Percentiles rank a stretch among this genome's conserved stretches.
phyloP scores from a whole-genome alignment of 2,113 vertebrate species.

The Acrocephalus arundinaceus region DNA sequence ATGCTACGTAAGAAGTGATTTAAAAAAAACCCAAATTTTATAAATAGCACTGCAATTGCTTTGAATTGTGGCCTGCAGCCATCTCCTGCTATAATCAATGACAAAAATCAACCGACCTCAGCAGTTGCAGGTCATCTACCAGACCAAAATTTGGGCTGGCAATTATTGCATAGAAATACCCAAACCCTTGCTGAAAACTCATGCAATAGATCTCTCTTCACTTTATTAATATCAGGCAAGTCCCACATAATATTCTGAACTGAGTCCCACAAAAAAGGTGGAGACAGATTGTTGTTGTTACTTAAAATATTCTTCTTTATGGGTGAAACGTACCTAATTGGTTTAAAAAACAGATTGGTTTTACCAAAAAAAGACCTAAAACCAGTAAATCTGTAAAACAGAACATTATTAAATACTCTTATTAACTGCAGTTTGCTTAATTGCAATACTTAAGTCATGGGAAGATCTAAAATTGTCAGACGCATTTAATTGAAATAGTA shows the following conservation, averaged over 20 bases:
- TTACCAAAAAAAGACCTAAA: not conserved
- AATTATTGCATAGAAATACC: not conserved
- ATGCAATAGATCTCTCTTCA: not conserved
- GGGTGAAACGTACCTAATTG: not conserved
- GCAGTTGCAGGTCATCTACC: not conserved
- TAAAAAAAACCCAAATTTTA: not conserved
- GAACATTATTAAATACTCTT: not conserved
- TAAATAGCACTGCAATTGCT: not conserved
- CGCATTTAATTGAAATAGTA: conserved; percentile 47
- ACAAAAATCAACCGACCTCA: not conserved
- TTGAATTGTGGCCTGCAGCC: not conserved
- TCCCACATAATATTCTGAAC: not conserved
- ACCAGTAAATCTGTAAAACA: not conserved
- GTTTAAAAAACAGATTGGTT: not conserved
- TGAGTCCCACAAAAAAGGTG: not conserved
- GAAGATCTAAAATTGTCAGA: conserved; percentile 28
- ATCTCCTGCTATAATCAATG: not conserved
- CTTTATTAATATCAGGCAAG: not conserved
- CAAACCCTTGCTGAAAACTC: not conserved
- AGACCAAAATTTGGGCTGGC: not conserved
- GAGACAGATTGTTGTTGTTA: not conserved
- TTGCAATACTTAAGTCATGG: conserved; percentile 32
- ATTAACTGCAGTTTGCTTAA: conserved; percentile 32
- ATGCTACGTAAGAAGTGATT: not conserved
- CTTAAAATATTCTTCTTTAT: not conserved